Conservation (phyloP, 1,140 invertebrate species). For the Hylaeus anthracinus region DNA sequence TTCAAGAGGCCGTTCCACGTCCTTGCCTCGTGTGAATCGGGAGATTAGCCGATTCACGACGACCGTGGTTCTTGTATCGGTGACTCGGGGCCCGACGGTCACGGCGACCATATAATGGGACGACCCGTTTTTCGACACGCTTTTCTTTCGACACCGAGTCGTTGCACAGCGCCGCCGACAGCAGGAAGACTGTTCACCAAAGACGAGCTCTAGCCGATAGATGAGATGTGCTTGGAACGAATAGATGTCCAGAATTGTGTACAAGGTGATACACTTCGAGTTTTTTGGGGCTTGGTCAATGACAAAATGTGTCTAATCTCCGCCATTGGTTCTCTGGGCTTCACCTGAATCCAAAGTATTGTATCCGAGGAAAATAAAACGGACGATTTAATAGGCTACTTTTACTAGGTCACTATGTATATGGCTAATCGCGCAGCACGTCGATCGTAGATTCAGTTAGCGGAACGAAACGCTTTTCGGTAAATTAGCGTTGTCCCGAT, state of each 20-base stretch:
- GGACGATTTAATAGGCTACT: too few relatives aligned
- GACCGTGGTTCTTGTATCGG: slow-evolving; percentile 40
- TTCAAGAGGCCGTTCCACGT: slow-evolving; percentile 64
- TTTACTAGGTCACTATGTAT: too few relatives aligned
- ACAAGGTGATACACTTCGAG: too few relatives aligned
- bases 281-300: too few relatives aligned
- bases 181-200: neutral
- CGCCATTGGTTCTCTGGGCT: too few relatives aligned
- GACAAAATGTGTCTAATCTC: too few relatives aligned
- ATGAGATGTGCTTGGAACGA: neutral
- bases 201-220: neutral
- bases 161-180: neutral
- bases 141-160: slow-evolving; percentile 4
- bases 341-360: too few relatives aligned
- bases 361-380: too few relatives aligned
- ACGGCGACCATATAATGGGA: slow-evolving; percentile 12
- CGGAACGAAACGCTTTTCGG: neutral
- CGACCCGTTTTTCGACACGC: slow-evolving; percentile 37
- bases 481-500: neutral
- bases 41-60: slow-evolving; percentile 61
- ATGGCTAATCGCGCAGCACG: too few relatives aligned
- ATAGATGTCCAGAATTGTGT: too few relatives aligned
- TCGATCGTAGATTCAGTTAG: neutral
- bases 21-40: slow-evolving; percentile 65
- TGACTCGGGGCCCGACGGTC: neutral